These are phyloP conservation scores for Pyrocephalus nanus DNA, from an alignment of 2,797 vertebrate species.

Conservation along the genomic window DNA sequence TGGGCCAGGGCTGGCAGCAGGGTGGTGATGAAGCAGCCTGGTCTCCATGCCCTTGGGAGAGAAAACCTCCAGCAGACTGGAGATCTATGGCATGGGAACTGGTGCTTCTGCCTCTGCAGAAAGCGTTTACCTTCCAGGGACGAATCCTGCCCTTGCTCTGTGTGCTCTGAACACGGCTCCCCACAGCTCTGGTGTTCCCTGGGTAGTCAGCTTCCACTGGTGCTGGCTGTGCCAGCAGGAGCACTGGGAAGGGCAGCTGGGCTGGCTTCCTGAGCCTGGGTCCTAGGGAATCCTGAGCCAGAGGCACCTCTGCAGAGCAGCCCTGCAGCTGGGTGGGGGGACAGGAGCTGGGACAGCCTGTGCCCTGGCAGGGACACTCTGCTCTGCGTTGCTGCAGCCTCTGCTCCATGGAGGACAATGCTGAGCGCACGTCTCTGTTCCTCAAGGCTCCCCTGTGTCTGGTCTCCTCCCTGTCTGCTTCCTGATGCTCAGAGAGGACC, in stretches of 20 bases:
- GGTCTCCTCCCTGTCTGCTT: conserved; percentile 18
- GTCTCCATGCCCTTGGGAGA: too few species aligned
- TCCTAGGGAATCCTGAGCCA: not conserved
- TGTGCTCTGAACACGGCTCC: not conserved
- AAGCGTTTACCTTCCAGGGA: rapidly evolving
- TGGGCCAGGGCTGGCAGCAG: rapidly evolving
- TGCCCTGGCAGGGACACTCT: not conserved
- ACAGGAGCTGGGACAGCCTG: not conserved
- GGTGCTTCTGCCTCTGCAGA: not conserved
- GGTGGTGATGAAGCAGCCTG: not conserved
- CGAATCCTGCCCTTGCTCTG: rapidly evolving
- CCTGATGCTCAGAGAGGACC: not conserved
- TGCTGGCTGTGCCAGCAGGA: not conserved
- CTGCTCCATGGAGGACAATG: not conserved
- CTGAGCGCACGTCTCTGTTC: not conserved
- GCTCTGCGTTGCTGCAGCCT: not conserved
- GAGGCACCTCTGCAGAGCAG: not conserved
- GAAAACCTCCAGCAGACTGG: not conserved
- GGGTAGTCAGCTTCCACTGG: not conserved
- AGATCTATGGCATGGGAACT: rapidly evolving
- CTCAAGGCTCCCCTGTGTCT: not conserved
- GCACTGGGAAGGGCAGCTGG: not conserved
- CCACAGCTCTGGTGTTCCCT: not conserved
- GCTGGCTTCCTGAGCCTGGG: not conserved
- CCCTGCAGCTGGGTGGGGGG: not conserved